Percentiles rank a stretch among this genome's conserved stretches.
Evolutionary conservation across 1,140 invertebrate species (phyloP).

Genomic region (Copidosoma floridanum): DNA sequence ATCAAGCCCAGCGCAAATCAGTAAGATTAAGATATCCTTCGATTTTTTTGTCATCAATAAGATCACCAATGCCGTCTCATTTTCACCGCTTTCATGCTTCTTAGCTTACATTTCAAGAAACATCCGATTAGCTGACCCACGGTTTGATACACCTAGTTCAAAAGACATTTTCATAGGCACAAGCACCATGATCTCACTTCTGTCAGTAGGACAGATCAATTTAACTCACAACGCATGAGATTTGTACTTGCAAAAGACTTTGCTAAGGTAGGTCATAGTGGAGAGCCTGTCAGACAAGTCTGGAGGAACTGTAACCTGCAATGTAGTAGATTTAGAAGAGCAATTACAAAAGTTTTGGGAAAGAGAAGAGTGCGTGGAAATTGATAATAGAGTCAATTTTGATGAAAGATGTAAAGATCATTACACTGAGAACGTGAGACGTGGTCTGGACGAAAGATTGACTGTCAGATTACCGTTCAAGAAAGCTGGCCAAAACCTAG

Average conservation of each 20-base stretch:
- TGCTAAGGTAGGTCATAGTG: neutral
- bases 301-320: neutral
- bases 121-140: neutral
- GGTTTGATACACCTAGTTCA: neutral
- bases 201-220: neutral
- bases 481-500: neutral
- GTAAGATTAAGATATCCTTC: neutral
- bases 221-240: neutral
- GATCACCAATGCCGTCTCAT: no score
- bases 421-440: neutral
- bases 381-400: neutral
- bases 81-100: no score
- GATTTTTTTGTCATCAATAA: neutral
- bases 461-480: constrained; percentile 13
- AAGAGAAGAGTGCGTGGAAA: neutral
- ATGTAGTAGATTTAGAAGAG: neutral
- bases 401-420: constrained; percentile 8
- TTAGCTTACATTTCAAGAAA: neutral
- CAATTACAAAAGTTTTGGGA: neutral
- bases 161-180: neutral
- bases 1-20: neutral
- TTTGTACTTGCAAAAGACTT: neutral
- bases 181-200: neutral
- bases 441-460: neutral
- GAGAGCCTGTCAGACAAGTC: neutral